Base-by-base conservation (phyloP, 2,113 vertebrate genomes). In the Ceuthmochares aereus region DNA sequence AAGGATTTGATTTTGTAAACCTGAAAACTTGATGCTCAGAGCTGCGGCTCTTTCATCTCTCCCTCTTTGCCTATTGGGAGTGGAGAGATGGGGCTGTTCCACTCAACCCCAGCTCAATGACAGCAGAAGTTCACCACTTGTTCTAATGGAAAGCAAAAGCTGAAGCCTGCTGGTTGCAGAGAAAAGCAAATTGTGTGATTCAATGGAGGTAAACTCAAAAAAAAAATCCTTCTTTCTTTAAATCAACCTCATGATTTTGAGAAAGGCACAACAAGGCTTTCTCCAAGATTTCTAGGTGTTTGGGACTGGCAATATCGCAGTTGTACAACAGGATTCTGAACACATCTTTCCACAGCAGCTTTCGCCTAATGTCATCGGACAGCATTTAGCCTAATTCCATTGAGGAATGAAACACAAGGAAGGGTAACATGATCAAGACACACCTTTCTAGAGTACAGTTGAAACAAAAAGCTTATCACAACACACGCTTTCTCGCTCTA, bases 141-240 rank as follows among this genome's bases (percentile, higher is more conserved):
- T 25, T 66, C 37, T 72, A 62, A 43, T 16, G 26, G 32, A n/a
- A 37, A n/a, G 17, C 26, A 7, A 7, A 60, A 62, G 66, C 2
- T 22, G 26, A 51, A 63, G 25, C 17, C 25, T 59, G 15, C 21
- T 20, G 15, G 36, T 16, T 54, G 59, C 66, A 58, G 27, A 69
- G 27, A 27, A 68, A 91, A 59, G 1, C 8, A 40, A 26, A 14
- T 1, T 7, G 20, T 30, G 14, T 12, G n/a, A 47, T 51, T 56
- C 55, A 40, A 45, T 67, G 32, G 11, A 58, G 10, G 34, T 1
- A 62, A 80, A 73, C 7, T 14, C 9, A 40, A 13, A 56, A 7
- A 30, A 25, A 7, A 30, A 25, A 2, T 0, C 2, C 10, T 0
- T 16, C 2, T 45, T 12, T 52, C 66, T 47, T 34, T 2, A 12